Evolutionary conservation across 2,113 vertebrate species (phyloP).

Genomic region (Phylloscopus trochilus): DNA sequence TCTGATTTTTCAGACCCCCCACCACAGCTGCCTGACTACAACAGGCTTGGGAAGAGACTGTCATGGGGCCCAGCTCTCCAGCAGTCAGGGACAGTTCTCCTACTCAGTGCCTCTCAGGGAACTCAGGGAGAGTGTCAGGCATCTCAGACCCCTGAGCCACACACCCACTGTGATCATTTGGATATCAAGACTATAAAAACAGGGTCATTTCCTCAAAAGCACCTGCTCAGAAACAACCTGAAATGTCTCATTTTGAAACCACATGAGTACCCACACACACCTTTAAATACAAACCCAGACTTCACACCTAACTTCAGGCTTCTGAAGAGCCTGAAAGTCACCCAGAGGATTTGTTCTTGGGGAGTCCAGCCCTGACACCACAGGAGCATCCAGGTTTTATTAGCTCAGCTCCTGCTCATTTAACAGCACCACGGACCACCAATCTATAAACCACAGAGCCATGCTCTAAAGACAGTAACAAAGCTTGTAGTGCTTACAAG

Average conservation of each 20-base stretch:
- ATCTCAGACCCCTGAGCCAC: neutral
- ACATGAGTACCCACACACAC: neutral
- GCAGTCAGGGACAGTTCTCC: neutral
- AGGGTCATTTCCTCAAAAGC: neutral
- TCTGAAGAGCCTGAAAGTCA: neutral
- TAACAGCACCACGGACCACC: neutral
- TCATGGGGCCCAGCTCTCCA: neutral
- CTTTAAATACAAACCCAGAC: neutral
- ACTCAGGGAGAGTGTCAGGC: neutral
- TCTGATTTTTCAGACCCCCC: neutral
- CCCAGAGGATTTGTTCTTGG: neutral
- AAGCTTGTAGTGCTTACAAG: neutral
- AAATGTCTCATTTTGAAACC: neutral
- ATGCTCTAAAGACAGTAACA: constrained; percentile 26
- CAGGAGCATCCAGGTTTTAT: neutral
- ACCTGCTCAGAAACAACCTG: neutral
- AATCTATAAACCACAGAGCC: constrained; percentile 57
- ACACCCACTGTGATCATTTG: neutral
- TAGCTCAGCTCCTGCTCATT: neutral
- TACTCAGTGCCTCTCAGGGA: neutral
- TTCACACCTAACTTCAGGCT: neutral
- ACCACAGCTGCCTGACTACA: neutral
- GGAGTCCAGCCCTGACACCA: neutral
- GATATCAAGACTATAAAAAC: neutral
- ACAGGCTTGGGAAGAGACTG: neutral